Evolutionary conservation across 2,888 invertebrate species (phyloP).

Genomic region (Tetrapedia diversipes): DNA sequence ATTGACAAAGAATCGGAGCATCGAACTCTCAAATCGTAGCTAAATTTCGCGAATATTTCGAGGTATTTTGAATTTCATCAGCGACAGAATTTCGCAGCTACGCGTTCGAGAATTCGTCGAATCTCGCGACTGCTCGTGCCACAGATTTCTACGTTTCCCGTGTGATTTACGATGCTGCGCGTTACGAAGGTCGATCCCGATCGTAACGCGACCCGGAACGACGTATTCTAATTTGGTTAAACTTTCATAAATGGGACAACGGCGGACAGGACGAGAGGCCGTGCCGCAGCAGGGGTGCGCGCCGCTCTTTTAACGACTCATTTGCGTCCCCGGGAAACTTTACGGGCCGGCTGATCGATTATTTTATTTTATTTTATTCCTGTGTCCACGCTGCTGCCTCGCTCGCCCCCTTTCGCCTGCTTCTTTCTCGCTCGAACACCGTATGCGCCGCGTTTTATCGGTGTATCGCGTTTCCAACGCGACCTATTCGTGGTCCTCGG

Average conservation of each 20-base stretch:
- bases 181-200: slow-evolving; percentile 34
- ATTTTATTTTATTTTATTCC: slow-evolving; percentile 77
- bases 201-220: slow-evolving; percentile 58
- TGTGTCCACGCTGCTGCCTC: slow-evolving; percentile 41
- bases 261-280: slow-evolving; percentile 60
- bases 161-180: slow-evolving; percentile 52
- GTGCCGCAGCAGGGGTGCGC: slow-evolving; percentile 72
- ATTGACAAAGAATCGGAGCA: too few species aligned
- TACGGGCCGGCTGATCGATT: slow-evolving; percentile 77
- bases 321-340: slow-evolving; percentile 75
- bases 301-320: slow-evolving; percentile 78
- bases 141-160: slow-evolving; percentile 43
- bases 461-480: slow-evolving; percentile 67
- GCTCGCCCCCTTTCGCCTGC: too few species aligned
- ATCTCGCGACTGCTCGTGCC: slow-evolving; percentile 18
- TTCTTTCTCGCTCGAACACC: slow-evolving; percentile 44
- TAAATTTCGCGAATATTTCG: too few species aligned
- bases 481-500: slow-evolving; percentile 52
- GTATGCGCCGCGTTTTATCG: slow-evolving; percentile 66
- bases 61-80: too few species aligned
- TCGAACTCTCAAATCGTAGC: too few species aligned
- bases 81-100: slow-evolving; percentile 17
- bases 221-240: slow-evolving; percentile 71
- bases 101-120: slow-evolving; percentile 10
- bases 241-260: slow-evolving; percentile 71